These are phyloP conservation scores for Synergus umbraculus DNA, from an alignment of 2,888 invertebrate species.

Conservation along the genomic window DNA sequence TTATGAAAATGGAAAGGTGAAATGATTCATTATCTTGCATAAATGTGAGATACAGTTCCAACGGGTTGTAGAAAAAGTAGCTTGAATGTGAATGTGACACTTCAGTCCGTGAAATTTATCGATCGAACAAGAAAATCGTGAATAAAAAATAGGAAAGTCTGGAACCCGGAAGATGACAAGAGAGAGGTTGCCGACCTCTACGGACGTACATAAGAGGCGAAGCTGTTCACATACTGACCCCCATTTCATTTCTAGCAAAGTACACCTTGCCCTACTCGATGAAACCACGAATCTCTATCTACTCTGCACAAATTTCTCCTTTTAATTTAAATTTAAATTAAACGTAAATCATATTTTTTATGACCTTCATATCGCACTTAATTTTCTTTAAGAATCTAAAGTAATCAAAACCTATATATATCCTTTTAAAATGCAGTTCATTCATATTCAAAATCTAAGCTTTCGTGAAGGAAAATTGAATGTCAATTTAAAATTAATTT, in stretches of 20 bases:
- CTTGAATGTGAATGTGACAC: not conserved
- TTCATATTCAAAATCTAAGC: too few species aligned
- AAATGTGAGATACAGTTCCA: not conserved
- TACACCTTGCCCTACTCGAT: slow-evolving; percentile 50
- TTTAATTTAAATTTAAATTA: slow-evolving; percentile 32
- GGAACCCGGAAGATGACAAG: slow-evolving; percentile 54
- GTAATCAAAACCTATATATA: too few species aligned
- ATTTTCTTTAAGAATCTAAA: not conserved
- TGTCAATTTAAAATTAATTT: too few species aligned
- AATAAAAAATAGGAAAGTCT: slow-evolving; percentile 51
- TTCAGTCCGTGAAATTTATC: not conserved
- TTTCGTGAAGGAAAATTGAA: too few species aligned
- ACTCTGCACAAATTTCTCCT: slow-evolving; percentile 42
- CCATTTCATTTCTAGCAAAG: slow-evolving; percentile 65
- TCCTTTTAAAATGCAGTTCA: too few species aligned
- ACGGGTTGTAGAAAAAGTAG: not conserved
- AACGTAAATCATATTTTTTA: not conserved
- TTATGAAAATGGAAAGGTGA: not conserved
- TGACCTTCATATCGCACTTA: not conserved
- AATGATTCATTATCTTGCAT: not conserved
- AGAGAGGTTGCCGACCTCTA: slow-evolving; percentile 64
- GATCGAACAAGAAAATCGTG: not conserved
- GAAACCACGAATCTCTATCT: slow-evolving; percentile 54
- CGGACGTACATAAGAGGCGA: slow-evolving; percentile 64
- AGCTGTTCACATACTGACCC: slow-evolving; percentile 76